Conservation (phyloP, 2,888 invertebrate species). For the Leptopilina myrica region DNA sequence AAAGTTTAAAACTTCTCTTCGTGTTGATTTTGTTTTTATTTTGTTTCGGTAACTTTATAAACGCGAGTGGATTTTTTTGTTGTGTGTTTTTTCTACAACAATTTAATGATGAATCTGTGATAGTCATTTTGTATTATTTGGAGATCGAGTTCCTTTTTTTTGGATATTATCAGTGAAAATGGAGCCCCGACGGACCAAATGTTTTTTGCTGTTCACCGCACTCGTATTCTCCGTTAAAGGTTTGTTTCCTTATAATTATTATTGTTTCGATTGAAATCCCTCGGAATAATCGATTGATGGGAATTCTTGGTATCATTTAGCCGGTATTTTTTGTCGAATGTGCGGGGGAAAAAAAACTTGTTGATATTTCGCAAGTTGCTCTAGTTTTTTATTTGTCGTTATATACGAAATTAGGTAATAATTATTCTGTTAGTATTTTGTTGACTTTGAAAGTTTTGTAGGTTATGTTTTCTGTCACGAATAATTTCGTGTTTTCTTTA, state of each 20-base stretch:
- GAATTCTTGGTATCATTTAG: no score
- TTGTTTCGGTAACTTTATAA: background rate
- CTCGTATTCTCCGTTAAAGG: constrained; percentile 50
- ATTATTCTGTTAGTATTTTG: no score
- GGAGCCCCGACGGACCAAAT: constrained; percentile 50
- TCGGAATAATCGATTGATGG: background rate
- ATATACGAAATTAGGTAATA: no score
- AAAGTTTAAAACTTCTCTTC: background rate
- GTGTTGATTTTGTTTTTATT: background rate
- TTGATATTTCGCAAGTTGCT: no score
- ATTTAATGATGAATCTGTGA: constrained; percentile 50
- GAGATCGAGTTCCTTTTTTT: constrained; percentile 40
- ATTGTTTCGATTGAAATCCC: constrained; percentile 9
- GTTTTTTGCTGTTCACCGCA: constrained; percentile 43
- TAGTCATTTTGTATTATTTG: constrained; percentile 43
- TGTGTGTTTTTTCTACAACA: constrained; percentile 1
- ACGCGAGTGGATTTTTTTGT: constrained; percentile 9
- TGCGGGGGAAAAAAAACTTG: no score
- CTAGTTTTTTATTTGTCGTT: no score
- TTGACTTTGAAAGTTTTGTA: no score
- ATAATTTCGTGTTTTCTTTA: no score
- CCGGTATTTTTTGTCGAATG: no score
- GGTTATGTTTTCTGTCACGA: no score
- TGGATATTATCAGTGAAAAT: constrained; percentile 53
- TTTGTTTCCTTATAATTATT: constrained; percentile 37